Evolutionary conservation across 2,888 invertebrate species (phyloP), one percentile per base, ranked within the genome.

Genomic region (Craniophora ligustri): DNA sequence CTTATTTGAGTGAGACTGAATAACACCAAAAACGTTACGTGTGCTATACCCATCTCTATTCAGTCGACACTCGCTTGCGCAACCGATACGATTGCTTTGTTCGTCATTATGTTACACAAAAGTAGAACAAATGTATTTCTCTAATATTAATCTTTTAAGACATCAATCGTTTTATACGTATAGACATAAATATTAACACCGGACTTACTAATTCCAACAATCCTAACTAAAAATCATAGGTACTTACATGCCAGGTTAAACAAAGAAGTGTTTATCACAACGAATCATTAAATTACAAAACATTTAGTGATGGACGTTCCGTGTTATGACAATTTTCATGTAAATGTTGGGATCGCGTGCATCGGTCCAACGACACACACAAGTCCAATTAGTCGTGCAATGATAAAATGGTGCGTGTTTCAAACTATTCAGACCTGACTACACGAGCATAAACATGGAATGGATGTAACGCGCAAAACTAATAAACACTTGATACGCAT

Each of bases 21-120:
- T 63, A 72, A 81, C 76, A 80, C 81, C 76, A 81, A 81, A 84
- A 82, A 74, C 72, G 75, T 80, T 83, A 80, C 77, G 79, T 81
- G 74, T 69, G 61, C 66, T 79, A 77, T 55, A 65, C 57, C 69
- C 63, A 63, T 67, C 45, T 65, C 68, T 68, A 65, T 65, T 65
- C 64, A 46, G 64, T 46, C 49, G 45, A 49, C 68, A 28, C 23
- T 15, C 48, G 50, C 50, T 88, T 87, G 72, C 81, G 79, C 72
- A 87, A 87, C 56, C 50, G 40, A 71, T 64, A 53, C 64, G 53
- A 77, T 79, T 75, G 73, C 77, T 81, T 84, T 84, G 81, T 84
- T 78, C 76, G 66, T 74, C 67, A 71, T 77, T 70, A 67, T 66
- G 55, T 68, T 66, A 59, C 57, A 55, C 45, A 56, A 68, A 78